Base-by-base conservation (phyloP, 2,797 vertebrate species). In the Apogon talboti region DNA sequence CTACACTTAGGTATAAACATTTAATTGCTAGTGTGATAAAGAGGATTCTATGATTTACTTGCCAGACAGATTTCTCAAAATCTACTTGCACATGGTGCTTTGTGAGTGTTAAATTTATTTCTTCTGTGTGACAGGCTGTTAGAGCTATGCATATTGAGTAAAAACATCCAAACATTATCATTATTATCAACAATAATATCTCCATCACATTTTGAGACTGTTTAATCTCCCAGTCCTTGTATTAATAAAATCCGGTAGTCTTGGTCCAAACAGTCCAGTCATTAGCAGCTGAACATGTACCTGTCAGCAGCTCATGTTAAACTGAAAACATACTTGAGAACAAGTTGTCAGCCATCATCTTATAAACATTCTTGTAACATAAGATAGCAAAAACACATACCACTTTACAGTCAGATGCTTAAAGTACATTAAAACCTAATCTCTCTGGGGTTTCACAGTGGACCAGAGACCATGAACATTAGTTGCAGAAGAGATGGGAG, bases 401-500 rank as follows among this genome's bases (percentile, higher is more conserved):
- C 82, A 85, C 88, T 84, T 91, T 76, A 87, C 67, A 78, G 77
- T 66, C 82, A 86, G 72, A 81, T 81, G 84, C 77, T 86, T 78
- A 81, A 79, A 85, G 85, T 83, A 69, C 69, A 81, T 89, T 89
- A 79, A 78, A 74, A 71, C 43, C 49, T 81, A 84, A 90, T 89
- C 82, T 89, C 84, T 71, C 46, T 12, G 73, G 78, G 72, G 67
- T 57, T 73, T 59, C 41, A 37, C 41, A 46, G 69, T 43, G 67
- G 78, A 60, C 28, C 53, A 74, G 55, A 74, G 78, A 62, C 75
- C 66, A 54, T 21, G 24, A 41, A 75, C 78, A 65, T 30, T 55
- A 56, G 68, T 50, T 74, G 64, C 45, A 56, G 38, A 37, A 35
- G 61, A 76, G 66, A 56, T 61, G 51, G 79, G 60, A 78, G 80